Base-by-base conservation (phyloP, 1,140 invertebrate genomes). In the Riptortus pedestris region DNA sequence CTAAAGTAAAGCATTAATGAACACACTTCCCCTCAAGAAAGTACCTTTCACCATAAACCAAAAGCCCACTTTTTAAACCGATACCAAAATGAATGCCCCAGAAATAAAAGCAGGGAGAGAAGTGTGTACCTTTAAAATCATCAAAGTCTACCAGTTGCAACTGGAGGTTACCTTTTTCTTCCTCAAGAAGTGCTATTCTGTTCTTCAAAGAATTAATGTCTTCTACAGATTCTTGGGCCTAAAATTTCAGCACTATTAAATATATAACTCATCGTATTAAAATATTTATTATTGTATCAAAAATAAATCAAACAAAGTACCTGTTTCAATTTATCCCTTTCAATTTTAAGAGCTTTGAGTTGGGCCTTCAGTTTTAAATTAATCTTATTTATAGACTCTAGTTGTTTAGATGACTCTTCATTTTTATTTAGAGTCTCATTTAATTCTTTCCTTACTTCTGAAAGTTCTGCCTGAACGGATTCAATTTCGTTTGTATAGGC, bases 121-220 rank as follows among this genome's bases (percentile, higher is more conserved):
- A 60, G 58, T 47, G 47, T 58, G 63, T 80, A 85, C 84, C 78
- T 81, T 83, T 80, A 72, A 81, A 79, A 77, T 87, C 85, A 72
- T 89, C 86, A 80, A 85, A 85, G 75, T 90, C 86, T 72, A 89
- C 83, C 69, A 88, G 78, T 78, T 85, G 85, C 71, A 91, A 78
- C 75, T 90, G 87, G 71, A 91, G 81, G 75, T 89, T 91, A 74
- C 87, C 88, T 79, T 90, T 94, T 77, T 92, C 90, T 74, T 93
- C 90, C 77, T 93, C 90, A 59, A 93, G 76, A 73, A 91, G 84
- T 55, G 85, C 84, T 67, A 94, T 81, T 74, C 84, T 81, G 68
- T 91, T 87, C 68, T 85, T 83, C 7, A 85, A 71, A 58, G 76
- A 76, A 0, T 83, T 77, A 66, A 91, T 78, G 74, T 88, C 82